Evolutionary conservation across 2,113 vertebrate genomes (phyloP).

Genomic region (Perca fluviatilis): DNA sequence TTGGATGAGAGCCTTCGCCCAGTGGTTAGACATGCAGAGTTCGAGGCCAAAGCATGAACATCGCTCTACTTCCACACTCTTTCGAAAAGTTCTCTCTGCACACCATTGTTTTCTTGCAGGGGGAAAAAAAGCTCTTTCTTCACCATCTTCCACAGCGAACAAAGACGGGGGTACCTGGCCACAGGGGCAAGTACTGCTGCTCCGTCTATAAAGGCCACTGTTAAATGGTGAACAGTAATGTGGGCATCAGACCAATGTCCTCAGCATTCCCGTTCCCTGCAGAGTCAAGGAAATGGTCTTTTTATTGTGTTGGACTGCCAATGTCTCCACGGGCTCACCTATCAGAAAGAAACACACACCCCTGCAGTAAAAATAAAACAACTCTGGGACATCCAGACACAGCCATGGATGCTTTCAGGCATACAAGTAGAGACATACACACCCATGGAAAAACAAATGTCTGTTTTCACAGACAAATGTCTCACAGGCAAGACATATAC

Average conservation of each 20-base stretch:
- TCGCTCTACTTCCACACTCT: neutral
- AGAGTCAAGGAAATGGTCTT: constrained; percentile 41
- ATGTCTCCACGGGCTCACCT: constrained; percentile 34
- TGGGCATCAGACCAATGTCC: constrained; percentile 56
- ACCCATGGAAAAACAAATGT: neutral
- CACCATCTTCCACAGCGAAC: neutral
- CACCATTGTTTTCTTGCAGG: neutral
- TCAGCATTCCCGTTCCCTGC: constrained; percentile 49
- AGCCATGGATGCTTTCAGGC: neutral
- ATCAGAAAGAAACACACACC: constrained; percentile 40
- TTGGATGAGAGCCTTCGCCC: constrained; percentile 26
- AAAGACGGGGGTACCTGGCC: neutral
- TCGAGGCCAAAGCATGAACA: neutral
- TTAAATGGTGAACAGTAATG: constrained; percentile 10
- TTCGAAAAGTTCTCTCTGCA: neutral
- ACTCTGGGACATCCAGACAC: neutral
- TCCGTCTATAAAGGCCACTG: constrained; percentile 1
- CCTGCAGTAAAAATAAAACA: constrained; percentile 3
- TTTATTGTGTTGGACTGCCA: constrained; percentile 44
- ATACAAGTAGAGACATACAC: neutral
- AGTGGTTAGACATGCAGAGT: neutral
- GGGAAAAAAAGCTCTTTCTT: neutral
- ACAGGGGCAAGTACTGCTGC: neutral
- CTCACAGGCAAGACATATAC: neutral
- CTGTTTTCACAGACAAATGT: neutral